phyloP scores from a whole-genome alignment of 2,888 invertebrate species.

The Cepaea hortensis region DNA sequence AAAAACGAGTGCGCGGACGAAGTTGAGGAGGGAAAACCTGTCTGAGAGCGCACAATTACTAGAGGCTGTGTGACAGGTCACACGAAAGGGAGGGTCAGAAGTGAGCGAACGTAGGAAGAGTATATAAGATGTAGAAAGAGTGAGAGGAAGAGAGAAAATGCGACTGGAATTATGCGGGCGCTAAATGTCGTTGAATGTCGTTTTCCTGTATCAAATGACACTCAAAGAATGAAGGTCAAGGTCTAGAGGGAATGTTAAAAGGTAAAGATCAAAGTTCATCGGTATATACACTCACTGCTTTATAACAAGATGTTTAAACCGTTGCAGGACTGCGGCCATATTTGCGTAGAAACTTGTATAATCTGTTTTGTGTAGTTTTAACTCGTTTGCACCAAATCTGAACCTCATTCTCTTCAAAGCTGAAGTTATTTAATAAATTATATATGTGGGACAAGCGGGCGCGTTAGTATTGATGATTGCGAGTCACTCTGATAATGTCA shows the following conservation, averaged over 20 bases:
- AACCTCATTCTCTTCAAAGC: too few relatives aligned
- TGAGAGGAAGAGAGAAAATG: background rate
- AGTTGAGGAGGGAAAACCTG: background rate
- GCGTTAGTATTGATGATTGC: too few relatives aligned
- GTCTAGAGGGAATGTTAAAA: background rate
- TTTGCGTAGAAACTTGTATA: too few relatives aligned
- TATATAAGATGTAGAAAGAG: too few relatives aligned
- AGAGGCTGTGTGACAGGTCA: background rate
- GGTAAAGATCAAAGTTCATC: background rate
- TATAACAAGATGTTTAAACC: background rate
- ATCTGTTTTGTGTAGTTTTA: too few relatives aligned
- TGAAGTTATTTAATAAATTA: too few relatives aligned
- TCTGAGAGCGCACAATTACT: slow-evolving; percentile 17
- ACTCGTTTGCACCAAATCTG: too few relatives aligned
- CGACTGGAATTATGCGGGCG: too few relatives aligned
- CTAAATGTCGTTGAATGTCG: background rate
- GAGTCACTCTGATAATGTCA: too few relatives aligned
- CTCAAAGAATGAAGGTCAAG: background rate
- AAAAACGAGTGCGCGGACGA: background rate
- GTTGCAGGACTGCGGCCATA: too few relatives aligned
- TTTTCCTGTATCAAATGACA: background rate
- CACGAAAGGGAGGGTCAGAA: background rate
- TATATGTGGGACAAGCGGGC: too few relatives aligned
- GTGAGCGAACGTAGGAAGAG: background rate
- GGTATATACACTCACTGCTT: background rate